Percentiles rank a stretch among this genome's conserved stretches.
Evolutionary conservation across 2,113 vertebrate genomes (phyloP).

Genomic region (Spilogale gracilis): DNA sequence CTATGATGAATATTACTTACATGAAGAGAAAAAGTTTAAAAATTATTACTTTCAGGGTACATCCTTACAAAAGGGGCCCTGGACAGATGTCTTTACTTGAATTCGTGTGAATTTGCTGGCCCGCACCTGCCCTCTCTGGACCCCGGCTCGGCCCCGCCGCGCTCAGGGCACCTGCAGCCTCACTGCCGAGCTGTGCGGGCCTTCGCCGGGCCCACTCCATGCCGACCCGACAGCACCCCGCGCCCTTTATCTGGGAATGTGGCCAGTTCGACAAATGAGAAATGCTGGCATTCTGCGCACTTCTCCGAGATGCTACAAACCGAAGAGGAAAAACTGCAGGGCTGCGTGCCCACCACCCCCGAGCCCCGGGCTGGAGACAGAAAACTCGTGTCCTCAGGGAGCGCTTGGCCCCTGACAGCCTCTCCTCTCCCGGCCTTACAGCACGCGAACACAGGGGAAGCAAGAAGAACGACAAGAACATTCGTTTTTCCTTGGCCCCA

Average conservation of each 20-base stretch:
- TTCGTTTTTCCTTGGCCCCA: not conserved
- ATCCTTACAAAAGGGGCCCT: not conserved
- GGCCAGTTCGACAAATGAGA: not conserved
- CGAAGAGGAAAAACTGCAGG: not conserved
- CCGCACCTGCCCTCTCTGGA: not conserved
- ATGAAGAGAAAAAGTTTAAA: not conserved
- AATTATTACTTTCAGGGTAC: not conserved
- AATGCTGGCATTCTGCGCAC: not conserved
- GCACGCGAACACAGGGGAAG: not conserved
- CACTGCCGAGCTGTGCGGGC: not conserved
- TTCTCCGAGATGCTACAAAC: not conserved
- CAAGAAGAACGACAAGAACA: not conserved
- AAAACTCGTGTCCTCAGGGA: not conserved
- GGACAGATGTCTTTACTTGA: not conserved
- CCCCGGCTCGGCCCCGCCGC: too few relatives aligned
- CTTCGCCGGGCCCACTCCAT: not conserved
- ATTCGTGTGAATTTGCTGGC: not conserved
- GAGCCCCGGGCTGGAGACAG: not conserved
- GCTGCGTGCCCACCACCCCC: not conserved
- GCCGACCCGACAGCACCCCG: accelerated
- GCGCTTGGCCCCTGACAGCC: not conserved
- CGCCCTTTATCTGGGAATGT: not conserved
- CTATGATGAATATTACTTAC: not conserved
- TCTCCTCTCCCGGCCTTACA: not conserved
- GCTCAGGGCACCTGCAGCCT: accelerated